These are phyloP conservation scores for Loriculus beryllinus DNA, from an alignment of 2,797 vertebrate species.

Conservation along the genomic window DNA sequence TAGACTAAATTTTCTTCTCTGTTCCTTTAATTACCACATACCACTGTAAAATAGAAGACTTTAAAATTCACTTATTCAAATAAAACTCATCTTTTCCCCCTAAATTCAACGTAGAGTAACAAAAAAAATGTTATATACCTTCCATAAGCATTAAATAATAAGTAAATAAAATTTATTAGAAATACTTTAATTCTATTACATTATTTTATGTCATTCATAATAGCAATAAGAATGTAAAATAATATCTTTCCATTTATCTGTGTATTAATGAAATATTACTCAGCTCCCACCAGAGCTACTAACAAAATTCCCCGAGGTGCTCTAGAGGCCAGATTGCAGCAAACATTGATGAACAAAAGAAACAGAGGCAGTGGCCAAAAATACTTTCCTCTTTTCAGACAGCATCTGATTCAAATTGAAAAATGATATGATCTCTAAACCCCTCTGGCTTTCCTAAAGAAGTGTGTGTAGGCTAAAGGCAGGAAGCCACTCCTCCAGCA, in stretches of 20 bases:
- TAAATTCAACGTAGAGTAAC: neutral
- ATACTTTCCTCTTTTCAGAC: neutral
- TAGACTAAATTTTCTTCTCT: neutral
- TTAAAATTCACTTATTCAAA: neutral
- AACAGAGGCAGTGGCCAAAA: neutral
- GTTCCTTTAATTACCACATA: neutral
- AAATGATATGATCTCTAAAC: neutral
- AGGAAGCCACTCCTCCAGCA: neutral
- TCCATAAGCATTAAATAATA: neutral
- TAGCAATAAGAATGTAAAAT: neutral
- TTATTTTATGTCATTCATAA: neutral
- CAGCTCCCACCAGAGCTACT: neutral
- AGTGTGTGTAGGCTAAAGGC: neutral
- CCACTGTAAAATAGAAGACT: neutral
- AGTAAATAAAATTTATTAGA: neutral
- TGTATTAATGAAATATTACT: neutral
- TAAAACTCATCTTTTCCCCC: neutral
- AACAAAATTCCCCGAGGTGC: neutral
- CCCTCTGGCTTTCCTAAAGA: constrained; percentile 32
- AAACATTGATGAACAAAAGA: neutral
- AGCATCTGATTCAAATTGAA: neutral
- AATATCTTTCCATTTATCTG: neutral
- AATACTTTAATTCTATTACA: neutral
- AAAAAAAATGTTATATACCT: neutral
- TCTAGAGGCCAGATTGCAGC: neutral